Evolutionary conservation across 2,888 invertebrate species (phyloP), one percentile per base, ranked within the genome.

Genomic region (Sepiola atlantica): DNA sequence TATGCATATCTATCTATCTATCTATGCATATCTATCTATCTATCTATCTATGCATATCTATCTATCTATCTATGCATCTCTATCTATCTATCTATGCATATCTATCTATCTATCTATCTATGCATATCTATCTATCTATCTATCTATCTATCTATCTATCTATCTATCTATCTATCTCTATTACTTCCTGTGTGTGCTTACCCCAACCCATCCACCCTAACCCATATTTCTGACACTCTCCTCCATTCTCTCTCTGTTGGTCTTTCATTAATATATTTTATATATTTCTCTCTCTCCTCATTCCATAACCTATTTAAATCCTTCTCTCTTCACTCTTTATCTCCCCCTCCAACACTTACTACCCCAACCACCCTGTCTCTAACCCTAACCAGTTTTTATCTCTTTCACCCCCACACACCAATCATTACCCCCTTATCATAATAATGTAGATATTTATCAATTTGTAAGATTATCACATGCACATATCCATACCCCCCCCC

Each of bases 151-250:
- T 77, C 90, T 77, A 12, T 45, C 93, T 90, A n/a, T 24, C 90
- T 54, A 28, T 93, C 54, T 35, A 18, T 93, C 93, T 57, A 35
- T 94, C 55, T 61, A 20, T 93, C 21, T 61, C 35, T 94, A 45
- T 92, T 45, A 35, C 55, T 92, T 61, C 35, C 61, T 28, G 28
- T 35, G 35, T 54, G 90, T 24, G n/a, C 45, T 94, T n/a, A 90
- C 94, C 28, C 1, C 28, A 14, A 28, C 0, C 54, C 91, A 45
- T 4, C 90, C 91, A 45, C 54, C 54, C 77, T 77, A 61, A 3
- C 94, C 12, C 94, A n/a, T n/a, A 14, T n/a, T 45, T n/a, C 94
- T 77, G 77, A 45, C 94, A n/a, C 94, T 91, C 91, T 90, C 90
- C 24, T n/a, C n/a, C 90, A 90, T 14, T 90, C 90, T 45, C 45